Evolutionary conservation across 2,113 vertebrate genomes (phyloP).

Genomic region (Barbus barbus): DNA sequence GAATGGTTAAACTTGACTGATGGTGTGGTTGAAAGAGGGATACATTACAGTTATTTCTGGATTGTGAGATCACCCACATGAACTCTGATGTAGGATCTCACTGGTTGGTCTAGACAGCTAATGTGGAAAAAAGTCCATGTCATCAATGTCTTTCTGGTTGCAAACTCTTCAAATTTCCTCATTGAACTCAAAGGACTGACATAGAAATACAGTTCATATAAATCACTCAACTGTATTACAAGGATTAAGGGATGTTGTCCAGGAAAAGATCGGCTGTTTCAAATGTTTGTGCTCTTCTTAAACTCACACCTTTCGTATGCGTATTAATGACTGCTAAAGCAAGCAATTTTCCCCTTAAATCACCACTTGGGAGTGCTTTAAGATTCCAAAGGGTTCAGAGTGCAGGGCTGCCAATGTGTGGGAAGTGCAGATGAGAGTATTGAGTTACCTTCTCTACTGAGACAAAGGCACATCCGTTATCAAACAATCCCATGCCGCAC

Average conservation of each 20-base stretch:
- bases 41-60: not conserved
- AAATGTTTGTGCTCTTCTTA: not conserved
- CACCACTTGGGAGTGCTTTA: not conserved
- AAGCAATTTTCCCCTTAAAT: not conserved
- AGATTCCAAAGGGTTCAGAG: not conserved
- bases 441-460: not conserved
- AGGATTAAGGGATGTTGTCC: not conserved
- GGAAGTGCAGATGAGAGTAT: constrained; percentile 13
- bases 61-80: not conserved
- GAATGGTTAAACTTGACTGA: not conserved
- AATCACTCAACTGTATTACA: constrained; percentile 13
- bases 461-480: not conserved
- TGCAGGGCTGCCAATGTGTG: not conserved
- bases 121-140: not conserved
- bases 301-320: not conserved
- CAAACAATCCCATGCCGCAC: not conserved
- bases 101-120: not conserved
- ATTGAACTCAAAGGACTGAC: not conserved
- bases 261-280: not conserved
- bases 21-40: not conserved
- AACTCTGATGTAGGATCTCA: not conserved
- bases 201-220: constrained; percentile 10
- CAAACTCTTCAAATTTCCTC: not conserved
- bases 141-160: not conserved
- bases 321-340: not conserved